Evolutionary conservation across 1,140 invertebrate species (phyloP), one percentile per base, ranked within the genome.

Genomic region (Drosophila watanabei): DNA sequence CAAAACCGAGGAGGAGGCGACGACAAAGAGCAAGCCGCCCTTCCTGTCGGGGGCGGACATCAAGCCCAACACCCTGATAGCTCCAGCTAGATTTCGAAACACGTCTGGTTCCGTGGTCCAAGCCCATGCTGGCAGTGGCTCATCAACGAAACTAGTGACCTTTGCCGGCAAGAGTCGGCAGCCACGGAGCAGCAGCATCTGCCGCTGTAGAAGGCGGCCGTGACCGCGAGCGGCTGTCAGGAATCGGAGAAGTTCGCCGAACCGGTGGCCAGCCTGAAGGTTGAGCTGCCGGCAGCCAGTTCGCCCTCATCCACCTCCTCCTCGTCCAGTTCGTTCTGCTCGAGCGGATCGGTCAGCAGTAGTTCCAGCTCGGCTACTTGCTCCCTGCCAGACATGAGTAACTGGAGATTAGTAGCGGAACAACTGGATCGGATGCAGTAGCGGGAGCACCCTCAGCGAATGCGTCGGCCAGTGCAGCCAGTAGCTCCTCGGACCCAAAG

Each of bases 351-450:
- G 7, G 71, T 73, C 0, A 60, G 79, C 58, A 14, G 51, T 2
- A 85, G 82, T 20, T 79, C 88, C 14, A 77, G 72, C 45, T 90
- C 91, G 13, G 75, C 91, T 2, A 82, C 91, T 0, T 76, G 88
- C 2, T 92, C 91, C 0, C 46, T 92, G 61, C 91, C 91, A 3
- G 91, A 92, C n/a, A 92, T 92, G 91, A 92, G 91, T 46, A 92
- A 92, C 49, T 92, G 59, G 92, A 92, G 51, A 93, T 92, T 16
- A 92, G 92, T 56, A 80, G 84, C 20, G 73, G 85, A 8, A 54
- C 18, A 9, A 60, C 72, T 9, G 59, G 0, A 2, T 4, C 56
- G 4, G 13, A 57, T n/a, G 39, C 7, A 0, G 2, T 56, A 20
- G 13, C 39, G 2, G n/a, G 52, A 2, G 30, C 60, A 28, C 2